These are phyloP conservation scores for Drosophila bocki DNA, from an alignment of 1,140 invertebrate species.

Conservation along the genomic window DNA sequence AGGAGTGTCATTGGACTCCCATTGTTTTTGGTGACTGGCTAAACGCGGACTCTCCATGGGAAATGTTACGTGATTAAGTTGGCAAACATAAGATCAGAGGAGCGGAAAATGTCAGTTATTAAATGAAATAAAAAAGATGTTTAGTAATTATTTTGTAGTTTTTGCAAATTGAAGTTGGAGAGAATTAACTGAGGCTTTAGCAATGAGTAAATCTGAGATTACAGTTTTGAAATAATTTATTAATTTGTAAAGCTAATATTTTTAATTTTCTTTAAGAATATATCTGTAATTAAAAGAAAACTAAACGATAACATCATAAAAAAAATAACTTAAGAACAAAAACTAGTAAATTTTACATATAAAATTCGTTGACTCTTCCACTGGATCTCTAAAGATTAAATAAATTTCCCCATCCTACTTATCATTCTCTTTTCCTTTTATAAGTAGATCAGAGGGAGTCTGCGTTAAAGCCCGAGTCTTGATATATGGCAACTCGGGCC, in stretches of 20 bases:
- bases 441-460: slow-evolving; percentile 10
- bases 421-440: neutral
- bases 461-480: slow-evolving; percentile 82
- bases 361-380: neutral
- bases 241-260: too few species aligned
- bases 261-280: too few species aligned
- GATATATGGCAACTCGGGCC: slow-evolving; percentile 86
- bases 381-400: neutral
- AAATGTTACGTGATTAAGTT: slow-evolving; percentile 26
- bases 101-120: slow-evolving; percentile 25
- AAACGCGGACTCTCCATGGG: slow-evolving; percentile 29
- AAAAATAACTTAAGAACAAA: neutral
- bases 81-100: slow-evolving; percentile 13
- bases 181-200: neutral
- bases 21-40: slow-evolving; percentile 46
- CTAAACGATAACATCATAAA: neutral
- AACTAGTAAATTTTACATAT: neutral
- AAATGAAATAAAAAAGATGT: neutral
- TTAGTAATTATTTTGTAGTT: slow-evolving; percentile 1
- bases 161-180: neutral
- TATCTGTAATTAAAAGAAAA: neutral
- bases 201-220: too few species aligned
- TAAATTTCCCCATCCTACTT: neutral
- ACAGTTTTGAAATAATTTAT: too few species aligned
- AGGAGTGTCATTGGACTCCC: slow-evolving; percentile 47